Conservation (phyloP, 2,797 vertebrate species). For the Smutsia temminckii region DNA sequence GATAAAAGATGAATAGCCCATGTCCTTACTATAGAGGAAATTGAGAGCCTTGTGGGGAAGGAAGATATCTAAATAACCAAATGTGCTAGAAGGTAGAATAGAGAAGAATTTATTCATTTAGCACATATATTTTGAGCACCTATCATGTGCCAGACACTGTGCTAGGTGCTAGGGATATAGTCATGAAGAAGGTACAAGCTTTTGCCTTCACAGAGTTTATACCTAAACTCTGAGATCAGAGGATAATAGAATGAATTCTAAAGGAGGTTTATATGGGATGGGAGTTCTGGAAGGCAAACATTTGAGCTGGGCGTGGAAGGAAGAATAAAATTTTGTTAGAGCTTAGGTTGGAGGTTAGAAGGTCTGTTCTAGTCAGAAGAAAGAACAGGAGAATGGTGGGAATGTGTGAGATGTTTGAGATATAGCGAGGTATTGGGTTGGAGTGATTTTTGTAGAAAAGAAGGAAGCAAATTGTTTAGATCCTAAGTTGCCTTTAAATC, state of each 20-base stretch:
- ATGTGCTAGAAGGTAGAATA: not conserved
- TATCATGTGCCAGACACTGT: not conserved
- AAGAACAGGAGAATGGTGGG: not conserved
- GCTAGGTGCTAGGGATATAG: not conserved
- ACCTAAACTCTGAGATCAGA: not conserved
- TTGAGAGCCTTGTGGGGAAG: not conserved
- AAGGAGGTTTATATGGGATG: not conserved
- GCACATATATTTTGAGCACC: not conserved
- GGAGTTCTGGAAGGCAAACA: not conserved
- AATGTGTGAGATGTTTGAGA: not conserved
- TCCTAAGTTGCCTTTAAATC: not conserved
- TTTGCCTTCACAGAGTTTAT: not conserved
- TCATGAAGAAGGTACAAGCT: not conserved
- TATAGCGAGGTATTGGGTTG: not conserved
- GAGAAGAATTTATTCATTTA: not conserved
- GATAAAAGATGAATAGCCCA: not conserved
- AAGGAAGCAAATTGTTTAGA: constrained; percentile 5
- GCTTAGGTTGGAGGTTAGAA: not conserved
- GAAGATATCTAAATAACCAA: constrained; percentile 21
- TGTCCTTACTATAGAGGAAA: not conserved
- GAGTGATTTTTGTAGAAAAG: constrained; percentile 30
- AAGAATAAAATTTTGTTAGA: not conserved
- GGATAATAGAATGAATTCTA: not conserved
- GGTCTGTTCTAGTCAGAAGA: not conserved
- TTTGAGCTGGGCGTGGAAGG: not conserved